Percentiles rank a stretch among this genome's conserved stretches.
Evolutionary conservation across 2,888 invertebrate genomes (phyloP).

Genomic region (Eristalis pertinax): DNA sequence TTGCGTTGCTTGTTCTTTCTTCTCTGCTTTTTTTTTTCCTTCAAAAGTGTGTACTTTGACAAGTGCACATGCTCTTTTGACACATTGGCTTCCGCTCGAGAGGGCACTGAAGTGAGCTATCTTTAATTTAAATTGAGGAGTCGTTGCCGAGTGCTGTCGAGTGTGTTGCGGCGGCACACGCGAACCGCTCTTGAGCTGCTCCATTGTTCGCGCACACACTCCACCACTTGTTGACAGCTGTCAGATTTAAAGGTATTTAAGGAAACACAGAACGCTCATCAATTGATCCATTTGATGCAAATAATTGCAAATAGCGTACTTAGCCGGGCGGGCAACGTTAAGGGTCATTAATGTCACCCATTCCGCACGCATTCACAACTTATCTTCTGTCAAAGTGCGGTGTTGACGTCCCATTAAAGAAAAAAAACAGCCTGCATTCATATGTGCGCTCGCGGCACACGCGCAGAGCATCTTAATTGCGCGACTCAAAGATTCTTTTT

Average conservation of each 20-base stretch:
- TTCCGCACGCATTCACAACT: conserved; percentile 35
- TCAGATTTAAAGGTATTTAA: conserved; percentile 39
- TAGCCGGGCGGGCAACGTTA: conserved; percentile 44
- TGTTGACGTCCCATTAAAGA: conserved; percentile 54
- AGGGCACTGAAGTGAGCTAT: conserved; percentile 53
- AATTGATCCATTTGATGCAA: background rate
- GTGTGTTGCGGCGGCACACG: conserved; percentile 51
- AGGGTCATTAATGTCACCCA: conserved; percentile 68
- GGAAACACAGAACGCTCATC: background rate
- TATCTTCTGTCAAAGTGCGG: conserved; percentile 36
- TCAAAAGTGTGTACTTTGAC: conserved; percentile 60
- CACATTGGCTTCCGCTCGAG: conserved; percentile 60
- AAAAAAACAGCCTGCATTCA: background rate
- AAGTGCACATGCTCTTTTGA: conserved; percentile 71
- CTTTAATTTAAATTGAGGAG: conserved; percentile 57
- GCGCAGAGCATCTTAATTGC: conserved; percentile 71
- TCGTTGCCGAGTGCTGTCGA: conserved; percentile 1
- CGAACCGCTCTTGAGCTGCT: background rate
- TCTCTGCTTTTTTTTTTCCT: conserved; percentile 15
- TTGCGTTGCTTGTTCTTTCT: conserved; percentile 6
- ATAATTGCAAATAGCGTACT: background rate
- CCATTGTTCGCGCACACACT: background rate
- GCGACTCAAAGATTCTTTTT: conserved; percentile 47
- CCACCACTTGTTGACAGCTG: conserved; percentile 57
- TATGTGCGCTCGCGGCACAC: conserved; percentile 52